phyloP scores from a whole-genome alignment of 1,140 invertebrate species.

The Magallana angulata region DNA sequence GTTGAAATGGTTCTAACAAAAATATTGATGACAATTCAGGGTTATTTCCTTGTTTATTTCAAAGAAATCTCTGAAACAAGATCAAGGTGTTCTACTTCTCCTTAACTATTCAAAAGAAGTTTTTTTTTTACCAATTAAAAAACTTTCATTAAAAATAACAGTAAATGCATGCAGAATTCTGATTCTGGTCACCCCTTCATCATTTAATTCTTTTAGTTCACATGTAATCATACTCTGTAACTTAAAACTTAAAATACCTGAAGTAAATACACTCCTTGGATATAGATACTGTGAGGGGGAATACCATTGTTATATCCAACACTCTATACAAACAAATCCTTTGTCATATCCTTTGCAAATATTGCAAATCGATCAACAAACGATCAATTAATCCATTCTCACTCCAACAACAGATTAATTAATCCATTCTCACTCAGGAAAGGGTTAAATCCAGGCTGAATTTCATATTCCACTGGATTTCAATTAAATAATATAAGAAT shows the following conservation, averaged over 20 bases:
- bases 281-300: neutral
- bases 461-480: conserved; percentile 12
- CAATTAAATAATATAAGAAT: neutral
- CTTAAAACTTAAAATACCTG: neutral
- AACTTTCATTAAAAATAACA: no score
- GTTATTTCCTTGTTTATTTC: no score
- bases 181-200: no score
- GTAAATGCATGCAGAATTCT: no score
- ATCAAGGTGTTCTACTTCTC: no score
- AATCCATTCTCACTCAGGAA: neutral
- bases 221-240: no score
- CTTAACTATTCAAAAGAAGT: no score
- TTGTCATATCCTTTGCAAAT: neutral
- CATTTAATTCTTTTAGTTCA: no score
- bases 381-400: neutral
- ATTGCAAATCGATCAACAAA: neutral
- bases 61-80: no score
- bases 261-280: conserved; percentile 5
- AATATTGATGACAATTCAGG: no score
- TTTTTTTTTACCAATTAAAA: no score
- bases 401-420: neutral
- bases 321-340: neutral
- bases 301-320: conserved; percentile 19
- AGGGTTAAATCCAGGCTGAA: conserved; percentile 3
- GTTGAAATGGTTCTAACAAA: no score